Conservation (phyloP, 2,888 invertebrate species). For the Macrophya alboannulata region DNA sequence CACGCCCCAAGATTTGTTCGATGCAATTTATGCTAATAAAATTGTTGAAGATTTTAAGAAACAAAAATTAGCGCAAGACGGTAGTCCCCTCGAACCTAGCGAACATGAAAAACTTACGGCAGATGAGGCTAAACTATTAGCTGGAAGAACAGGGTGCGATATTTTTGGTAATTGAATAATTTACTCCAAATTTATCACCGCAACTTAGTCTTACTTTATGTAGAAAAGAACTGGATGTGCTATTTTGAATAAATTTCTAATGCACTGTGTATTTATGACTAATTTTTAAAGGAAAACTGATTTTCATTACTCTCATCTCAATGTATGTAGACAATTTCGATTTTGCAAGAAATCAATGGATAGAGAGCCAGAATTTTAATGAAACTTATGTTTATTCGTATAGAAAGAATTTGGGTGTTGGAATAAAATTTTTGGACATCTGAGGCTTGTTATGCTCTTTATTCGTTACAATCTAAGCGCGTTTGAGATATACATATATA, state of each 20-base stretch:
- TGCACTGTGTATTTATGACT: background rate
- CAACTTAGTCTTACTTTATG: conserved; percentile 31
- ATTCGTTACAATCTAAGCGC: conserved; percentile 69
- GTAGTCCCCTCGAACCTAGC: conserved; percentile 87
- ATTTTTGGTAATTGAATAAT: conserved; percentile 81
- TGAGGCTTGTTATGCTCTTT: conserved; percentile 60
- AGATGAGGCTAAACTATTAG: conserved; percentile 87
- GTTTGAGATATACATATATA: conserved; percentile 58
- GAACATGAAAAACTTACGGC: conserved; percentile 87
- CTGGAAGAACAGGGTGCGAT: conserved; percentile 91
- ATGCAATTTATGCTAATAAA: conserved; percentile 90
- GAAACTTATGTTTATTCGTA: background rate
- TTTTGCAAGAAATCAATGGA: background rate
- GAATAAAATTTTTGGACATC: background rate
- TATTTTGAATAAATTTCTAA: conserved; percentile 16
- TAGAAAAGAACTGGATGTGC: background rate
- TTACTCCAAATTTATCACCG: background rate
- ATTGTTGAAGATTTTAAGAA: conserved; percentile 89
- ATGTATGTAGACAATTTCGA: background rate
- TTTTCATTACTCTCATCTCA: background rate
- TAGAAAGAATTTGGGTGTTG: background rate
- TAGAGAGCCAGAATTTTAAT: background rate
- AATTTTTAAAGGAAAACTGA: background rate
- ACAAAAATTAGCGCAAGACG: conserved; percentile 87
- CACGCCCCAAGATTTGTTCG: conserved; percentile 91